phyloP scores from a whole-genome alignment of 2,797 vertebrate genomes.

The Acanthopagrus latus region DNA sequence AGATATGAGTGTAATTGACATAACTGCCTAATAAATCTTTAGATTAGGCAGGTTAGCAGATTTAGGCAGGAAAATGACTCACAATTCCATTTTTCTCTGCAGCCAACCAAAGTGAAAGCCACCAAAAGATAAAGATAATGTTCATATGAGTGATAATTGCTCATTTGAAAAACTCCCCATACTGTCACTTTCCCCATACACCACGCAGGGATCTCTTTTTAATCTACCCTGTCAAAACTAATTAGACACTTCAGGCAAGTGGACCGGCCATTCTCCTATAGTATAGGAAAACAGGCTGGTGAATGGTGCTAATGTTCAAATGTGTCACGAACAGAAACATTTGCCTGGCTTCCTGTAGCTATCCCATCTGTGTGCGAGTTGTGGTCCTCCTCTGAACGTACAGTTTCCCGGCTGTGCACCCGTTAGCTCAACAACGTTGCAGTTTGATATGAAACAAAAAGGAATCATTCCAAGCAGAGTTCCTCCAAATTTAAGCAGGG shows the following conservation, averaged over 20 bases:
- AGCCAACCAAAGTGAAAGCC: slow-evolving; percentile 3
- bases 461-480: background rate
- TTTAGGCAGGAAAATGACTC: background rate
- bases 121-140: background rate
- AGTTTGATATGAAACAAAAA: slow-evolving; percentile 15
- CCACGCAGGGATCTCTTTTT: background rate
- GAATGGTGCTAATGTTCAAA: slow-evolving; percentile 49
- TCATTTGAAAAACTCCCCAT: background rate
- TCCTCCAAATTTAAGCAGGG: slow-evolving; percentile 5
- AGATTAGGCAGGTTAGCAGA: too few species aligned
- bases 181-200: background rate
- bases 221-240: background rate
- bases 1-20: background rate
- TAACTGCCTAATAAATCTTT: background rate
- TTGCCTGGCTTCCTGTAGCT: slow-evolving; percentile 39
- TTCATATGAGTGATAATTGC: background rate
- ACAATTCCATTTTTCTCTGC: background rate
- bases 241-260: slow-evolving; percentile 28
- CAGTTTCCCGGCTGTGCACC: slow-evolving; percentile 3
- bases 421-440: slow-evolving; percentile 16
- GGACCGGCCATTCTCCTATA: slow-evolving; percentile 13
- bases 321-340: slow-evolving; percentile 41
- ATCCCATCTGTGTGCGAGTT: slow-evolving; percentile 40
- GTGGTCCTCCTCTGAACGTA: slow-evolving; percentile 1
- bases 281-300: slow-evolving; percentile 25